A percentile compares a stretch with the other conserved stretches of the same genome.
These are phyloP conservation scores for Charaxes varanes DNA, from an alignment of 1,140 invertebrate species.

Conservation along the genomic window DNA sequence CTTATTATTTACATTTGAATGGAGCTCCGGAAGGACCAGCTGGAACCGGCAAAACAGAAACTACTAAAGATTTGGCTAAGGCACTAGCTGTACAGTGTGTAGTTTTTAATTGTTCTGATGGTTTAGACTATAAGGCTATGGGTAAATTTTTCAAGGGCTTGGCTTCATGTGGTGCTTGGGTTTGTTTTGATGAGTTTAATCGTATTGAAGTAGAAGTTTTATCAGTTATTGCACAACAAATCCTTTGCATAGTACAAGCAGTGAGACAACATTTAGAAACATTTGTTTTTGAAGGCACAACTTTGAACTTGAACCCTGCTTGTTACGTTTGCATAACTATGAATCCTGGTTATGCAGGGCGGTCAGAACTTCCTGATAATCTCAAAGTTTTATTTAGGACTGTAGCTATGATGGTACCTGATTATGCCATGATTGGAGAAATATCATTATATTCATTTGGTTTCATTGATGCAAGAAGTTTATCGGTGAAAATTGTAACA, in stretches of 20 bases:
- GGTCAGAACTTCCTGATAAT: constrained; percentile 89
- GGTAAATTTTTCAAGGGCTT: constrained; percentile 92
- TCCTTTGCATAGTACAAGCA: constrained; percentile 86
- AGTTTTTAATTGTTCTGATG: constrained; percentile 94
- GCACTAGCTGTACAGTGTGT: constrained; percentile 92
- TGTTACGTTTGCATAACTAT: constrained; percentile 94
- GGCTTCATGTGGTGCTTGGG: constrained; percentile 93
- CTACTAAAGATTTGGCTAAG: constrained; percentile 93
- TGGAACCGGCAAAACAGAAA: constrained; percentile 96
- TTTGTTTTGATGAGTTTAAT: constrained; percentile 95
- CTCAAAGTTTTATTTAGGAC: constrained; percentile 92
- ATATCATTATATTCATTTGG: constrained; percentile 95
- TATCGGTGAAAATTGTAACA: constrained; percentile 92
- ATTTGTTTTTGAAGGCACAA: constrained; percentile 92
- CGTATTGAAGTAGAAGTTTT: constrained; percentile 93
- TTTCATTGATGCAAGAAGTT: constrained; percentile 89
- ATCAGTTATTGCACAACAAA: constrained; percentile 92
- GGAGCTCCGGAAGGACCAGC: constrained; percentile 93
- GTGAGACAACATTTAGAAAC: constrained; percentile 81
- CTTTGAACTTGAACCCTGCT: constrained; percentile 87
- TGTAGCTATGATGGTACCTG: constrained; percentile 95
- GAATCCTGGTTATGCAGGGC: constrained; percentile 93
- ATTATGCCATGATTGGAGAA: constrained; percentile 94
- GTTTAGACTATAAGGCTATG: constrained; percentile 94
- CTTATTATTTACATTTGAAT: constrained; percentile 89